Base-by-base conservation (phyloP, 2,113 vertebrate genomes). In the Boulengeromyrus knoepffleri region DNA sequence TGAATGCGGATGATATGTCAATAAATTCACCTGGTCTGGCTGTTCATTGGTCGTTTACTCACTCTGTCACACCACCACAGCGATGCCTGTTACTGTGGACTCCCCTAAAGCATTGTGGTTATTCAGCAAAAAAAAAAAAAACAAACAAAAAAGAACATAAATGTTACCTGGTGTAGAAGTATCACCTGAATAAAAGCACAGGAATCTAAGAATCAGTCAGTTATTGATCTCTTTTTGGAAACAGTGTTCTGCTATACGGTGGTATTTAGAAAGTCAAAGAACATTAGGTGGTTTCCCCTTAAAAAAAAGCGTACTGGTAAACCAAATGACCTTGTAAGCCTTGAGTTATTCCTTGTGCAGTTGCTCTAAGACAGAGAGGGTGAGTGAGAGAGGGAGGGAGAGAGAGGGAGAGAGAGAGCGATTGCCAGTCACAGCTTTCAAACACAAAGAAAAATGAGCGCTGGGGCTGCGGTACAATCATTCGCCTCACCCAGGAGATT, bases 391-490 rank as follows among this genome's bases (percentile, higher is more conserved):
- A 90, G 92, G 87, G 89, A 74, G 87, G 70, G 88, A 53, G 89
- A 47, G 46, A 36, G 31, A 47, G 88, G 91, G 89, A 93, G 94
- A 93, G 91, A 83, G 94, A 93, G 91, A 92, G 93, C 93, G 92
- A 91, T 93, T 93, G 95, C 95, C 94, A 94, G 95, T 92, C 92
- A 95, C n/a, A 94, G 94, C 94, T 96, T 96, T 96, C 95, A 96
- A 95, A 95, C 95, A 95, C 92, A 94, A 94, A 95, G 95, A 96
- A 95, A 96, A 96, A 96, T 94, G 95, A 96, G 94, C 93, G 95
- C 95, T 94, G 93, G 93, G 93, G 93, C 96, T 94, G 94, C 95
- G 95, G 94, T 96, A 96, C 96, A 96, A 96, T 96, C 95, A 96
- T 95, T 96, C 95, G 95, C 95, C 92, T 94, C 95, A 95, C 95